Conservation (phyloP, 1,140 invertebrate genomes). For the Microplitis demolitor region DNA sequence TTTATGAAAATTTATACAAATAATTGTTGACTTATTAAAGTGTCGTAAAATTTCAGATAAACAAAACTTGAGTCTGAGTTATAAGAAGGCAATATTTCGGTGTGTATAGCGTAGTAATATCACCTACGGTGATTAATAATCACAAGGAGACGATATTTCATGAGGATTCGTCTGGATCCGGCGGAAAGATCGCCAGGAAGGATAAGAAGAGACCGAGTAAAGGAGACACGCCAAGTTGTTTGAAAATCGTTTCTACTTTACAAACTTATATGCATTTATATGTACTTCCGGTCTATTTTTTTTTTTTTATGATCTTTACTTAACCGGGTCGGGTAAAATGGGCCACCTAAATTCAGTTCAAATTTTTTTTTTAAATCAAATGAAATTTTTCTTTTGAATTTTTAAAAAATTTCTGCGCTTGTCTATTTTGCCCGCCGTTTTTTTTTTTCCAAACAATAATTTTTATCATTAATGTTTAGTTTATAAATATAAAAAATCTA, state of each 20-base stretch:
- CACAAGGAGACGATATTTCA: conserved; percentile 54
- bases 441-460: too few species aligned
- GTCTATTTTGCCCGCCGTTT: too few species aligned
- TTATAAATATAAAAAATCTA: too few species aligned
- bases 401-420: too few species aligned
- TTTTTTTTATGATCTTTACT: neutral
- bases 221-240: conserved; percentile 47
- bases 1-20: too few species aligned
- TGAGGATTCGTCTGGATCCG: conserved; percentile 41
- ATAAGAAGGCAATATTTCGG: neutral
- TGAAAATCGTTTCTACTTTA: conserved; percentile 13
- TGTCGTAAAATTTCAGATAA: neutral
- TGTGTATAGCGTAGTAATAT: neutral
- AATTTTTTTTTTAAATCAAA: too few species aligned
- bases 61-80: neutral
- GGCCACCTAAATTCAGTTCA: too few species aligned
- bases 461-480: too few species aligned
- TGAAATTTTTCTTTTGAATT: too few species aligned
- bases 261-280: conserved; percentile 20
- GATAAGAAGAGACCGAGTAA: conserved; percentile 47
- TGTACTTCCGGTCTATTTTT: neutral
- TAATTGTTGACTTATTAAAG: too few species aligned
- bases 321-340: neutral
- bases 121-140: conserved; percentile 46
- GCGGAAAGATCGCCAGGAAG: conserved; percentile 39